phyloP scores from a whole-genome alignment of 2,888 invertebrate species.

The Andrena chrysosceles region DNA sequence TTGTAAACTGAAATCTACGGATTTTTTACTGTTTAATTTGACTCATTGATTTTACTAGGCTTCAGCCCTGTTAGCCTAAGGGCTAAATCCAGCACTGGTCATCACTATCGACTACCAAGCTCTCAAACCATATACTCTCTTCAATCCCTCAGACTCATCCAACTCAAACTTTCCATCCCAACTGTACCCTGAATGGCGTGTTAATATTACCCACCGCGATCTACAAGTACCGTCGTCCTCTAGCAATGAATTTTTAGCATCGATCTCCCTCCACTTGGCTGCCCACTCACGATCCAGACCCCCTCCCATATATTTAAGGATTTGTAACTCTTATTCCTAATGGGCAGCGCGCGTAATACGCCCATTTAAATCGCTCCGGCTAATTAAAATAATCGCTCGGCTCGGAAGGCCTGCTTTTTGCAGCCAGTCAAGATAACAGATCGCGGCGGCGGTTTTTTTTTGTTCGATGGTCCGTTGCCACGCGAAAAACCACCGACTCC shows the following conservation, averaged over 20 bases:
- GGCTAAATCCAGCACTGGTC: too few relatives aligned
- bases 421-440: not conserved
- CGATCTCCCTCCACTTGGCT: not conserved
- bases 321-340: conserved; percentile 16
- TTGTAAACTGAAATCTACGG: too few relatives aligned
- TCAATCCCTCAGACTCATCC: not conserved
- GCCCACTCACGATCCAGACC: not conserved
- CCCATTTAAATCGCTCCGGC: conserved; percentile 10
- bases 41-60: too few relatives aligned
- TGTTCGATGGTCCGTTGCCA: not conserved
- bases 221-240: not conserved
- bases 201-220: not conserved
- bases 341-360: not conserved
- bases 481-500: conserved; percentile 2
- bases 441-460: not conserved
- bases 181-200: not conserved
- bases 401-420: not conserved
- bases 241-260: conserved; percentile 3
- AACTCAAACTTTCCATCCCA: not conserved
- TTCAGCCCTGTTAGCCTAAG: too few relatives aligned
- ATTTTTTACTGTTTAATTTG: too few relatives aligned
- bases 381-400: conserved; percentile 30
- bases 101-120: too few relatives aligned
- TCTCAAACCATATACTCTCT: too few relatives aligned
- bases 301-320: not conserved